Evolutionary conservation across 35 echinoderm and acorn worm species (phyloP).

Genomic region (Diadema setosum): DNA sequence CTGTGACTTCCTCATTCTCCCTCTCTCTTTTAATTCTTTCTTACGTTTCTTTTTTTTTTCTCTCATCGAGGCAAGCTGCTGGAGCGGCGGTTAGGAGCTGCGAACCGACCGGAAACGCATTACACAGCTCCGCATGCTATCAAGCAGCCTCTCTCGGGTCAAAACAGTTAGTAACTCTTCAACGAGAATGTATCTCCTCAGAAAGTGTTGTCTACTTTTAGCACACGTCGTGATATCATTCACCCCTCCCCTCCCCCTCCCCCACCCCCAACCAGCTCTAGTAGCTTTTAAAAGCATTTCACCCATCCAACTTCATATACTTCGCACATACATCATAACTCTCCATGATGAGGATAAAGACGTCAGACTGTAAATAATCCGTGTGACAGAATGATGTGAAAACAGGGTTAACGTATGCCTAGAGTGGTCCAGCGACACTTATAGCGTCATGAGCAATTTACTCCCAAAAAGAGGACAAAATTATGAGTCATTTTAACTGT

Average conservation of each 20-base stretch:
- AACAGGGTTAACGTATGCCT: not conserved
- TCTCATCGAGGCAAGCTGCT: not conserved
- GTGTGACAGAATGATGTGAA: not conserved
- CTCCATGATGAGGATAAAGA: not conserved
- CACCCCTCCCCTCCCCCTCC: not conserved
- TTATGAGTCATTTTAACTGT: not conserved
- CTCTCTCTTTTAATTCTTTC: too few species aligned
- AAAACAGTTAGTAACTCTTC: too few species aligned
- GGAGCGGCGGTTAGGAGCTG: too few species aligned
- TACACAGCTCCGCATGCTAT: not conserved
- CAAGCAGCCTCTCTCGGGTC: too few species aligned
- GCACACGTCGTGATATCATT: too few species aligned
- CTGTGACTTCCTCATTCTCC: too few species aligned
- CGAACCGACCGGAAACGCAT: not conserved
- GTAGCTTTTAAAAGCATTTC: not conserved
- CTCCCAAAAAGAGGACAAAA: not conserved
- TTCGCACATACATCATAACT: constrained; percentile 2
- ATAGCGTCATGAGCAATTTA: not conserved
- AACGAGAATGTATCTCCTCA: too few species aligned
- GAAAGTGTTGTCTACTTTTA: too few species aligned
- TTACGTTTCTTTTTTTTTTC: too few species aligned
- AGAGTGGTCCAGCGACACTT: not conserved
- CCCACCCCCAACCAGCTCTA: too few species aligned
- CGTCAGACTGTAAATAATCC: not conserved
- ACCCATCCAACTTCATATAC: too few species aligned